phyloP scores from a whole-genome alignment of 2,113 vertebrate species.

The Caranx ignobilis region DNA sequence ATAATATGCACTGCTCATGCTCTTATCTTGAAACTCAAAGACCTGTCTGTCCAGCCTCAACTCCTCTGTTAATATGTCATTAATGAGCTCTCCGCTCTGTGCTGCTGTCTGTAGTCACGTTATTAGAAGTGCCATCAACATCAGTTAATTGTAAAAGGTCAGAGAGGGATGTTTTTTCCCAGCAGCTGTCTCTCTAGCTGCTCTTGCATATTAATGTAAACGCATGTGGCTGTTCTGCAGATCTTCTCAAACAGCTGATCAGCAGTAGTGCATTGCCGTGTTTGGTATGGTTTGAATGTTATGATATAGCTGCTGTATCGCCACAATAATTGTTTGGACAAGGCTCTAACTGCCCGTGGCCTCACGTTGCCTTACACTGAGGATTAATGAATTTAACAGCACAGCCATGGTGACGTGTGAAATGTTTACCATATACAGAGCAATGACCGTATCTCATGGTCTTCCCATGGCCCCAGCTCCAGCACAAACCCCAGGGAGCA shows the following conservation, averaged over 20 bases:
- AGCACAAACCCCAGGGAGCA: slow-evolving; percentile 52
- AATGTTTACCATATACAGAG: slow-evolving; percentile 61
- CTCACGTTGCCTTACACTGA: slow-evolving; percentile 14
- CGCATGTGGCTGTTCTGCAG: background rate
- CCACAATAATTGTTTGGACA: slow-evolving; percentile 20
- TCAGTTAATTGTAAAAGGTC: background rate
- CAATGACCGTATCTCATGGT: slow-evolving; percentile 52
- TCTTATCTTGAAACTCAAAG: slow-evolving; percentile 8
- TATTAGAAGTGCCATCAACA: background rate
- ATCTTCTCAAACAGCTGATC: slow-evolving; percentile 6
- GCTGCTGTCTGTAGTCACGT: slow-evolving; percentile 4
- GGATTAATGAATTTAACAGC: slow-evolving; percentile 67
- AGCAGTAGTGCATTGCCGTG: slow-evolving; percentile 8
- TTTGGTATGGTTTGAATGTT: slow-evolving; percentile 45
- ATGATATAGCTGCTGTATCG: slow-evolving; percentile 19
- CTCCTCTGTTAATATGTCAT: background rate
- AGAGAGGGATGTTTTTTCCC: background rate
- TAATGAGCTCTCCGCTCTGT: background rate
- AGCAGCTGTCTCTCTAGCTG: background rate
- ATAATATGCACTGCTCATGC: background rate
- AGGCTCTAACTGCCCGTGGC: background rate
- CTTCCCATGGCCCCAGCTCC: slow-evolving; percentile 74
- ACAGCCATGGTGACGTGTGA: slow-evolving; percentile 51
- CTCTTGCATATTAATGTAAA: slow-evolving; percentile 15
- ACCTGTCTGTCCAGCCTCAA: slow-evolving; percentile 25